These are phyloP conservation scores for Pholis gunnellus DNA, from an alignment of 2,113 vertebrate genomes.

Conservation along the genomic window DNA sequence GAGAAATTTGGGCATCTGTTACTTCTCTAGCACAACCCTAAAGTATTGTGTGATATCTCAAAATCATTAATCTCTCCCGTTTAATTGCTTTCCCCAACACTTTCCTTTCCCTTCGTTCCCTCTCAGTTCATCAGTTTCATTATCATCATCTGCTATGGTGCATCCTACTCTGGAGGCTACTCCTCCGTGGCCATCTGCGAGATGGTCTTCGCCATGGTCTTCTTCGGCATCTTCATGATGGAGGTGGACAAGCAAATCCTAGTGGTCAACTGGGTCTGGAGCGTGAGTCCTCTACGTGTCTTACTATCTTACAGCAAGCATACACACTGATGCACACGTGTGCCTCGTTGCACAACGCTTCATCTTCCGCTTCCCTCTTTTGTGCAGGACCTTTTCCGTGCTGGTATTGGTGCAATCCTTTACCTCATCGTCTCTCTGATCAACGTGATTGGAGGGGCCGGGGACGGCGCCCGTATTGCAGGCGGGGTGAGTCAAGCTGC, in stretches of 20 bases:
- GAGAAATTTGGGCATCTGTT: constrained; percentile 36
- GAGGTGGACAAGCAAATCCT: constrained; percentile 82
- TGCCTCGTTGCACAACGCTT: background rate
- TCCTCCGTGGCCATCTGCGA: constrained; percentile 77
- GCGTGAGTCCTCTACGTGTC: constrained; percentile 69
- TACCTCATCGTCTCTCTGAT: constrained; percentile 83
- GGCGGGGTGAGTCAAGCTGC: constrained; percentile 78
- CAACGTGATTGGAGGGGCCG: constrained; percentile 65
- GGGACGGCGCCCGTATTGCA: constrained; percentile 81
- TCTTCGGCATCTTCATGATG: constrained; percentile 84
- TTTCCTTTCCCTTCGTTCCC: background rate
- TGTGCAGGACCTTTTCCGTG: constrained; percentile 82
- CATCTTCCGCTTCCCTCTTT: constrained; percentile 16
- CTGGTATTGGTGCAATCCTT: constrained; percentile 66
- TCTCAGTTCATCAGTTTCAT: constrained; percentile 77
- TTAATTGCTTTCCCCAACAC: background rate
- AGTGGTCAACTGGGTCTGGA: constrained; percentile 84
- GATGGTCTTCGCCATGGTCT: constrained; percentile 77
- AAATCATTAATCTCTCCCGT: background rate
- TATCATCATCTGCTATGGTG: constrained; percentile 82
- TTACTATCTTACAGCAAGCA: background rate
- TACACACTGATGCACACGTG: background rate
- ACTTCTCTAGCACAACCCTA: background rate
- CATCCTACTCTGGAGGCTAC: constrained; percentile 67
- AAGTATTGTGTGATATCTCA: constrained; percentile 5